These are phyloP conservation scores for Mionectes olivaceus DNA, from an alignment of 2,797 vertebrate genomes.

Conservation along the genomic window DNA sequence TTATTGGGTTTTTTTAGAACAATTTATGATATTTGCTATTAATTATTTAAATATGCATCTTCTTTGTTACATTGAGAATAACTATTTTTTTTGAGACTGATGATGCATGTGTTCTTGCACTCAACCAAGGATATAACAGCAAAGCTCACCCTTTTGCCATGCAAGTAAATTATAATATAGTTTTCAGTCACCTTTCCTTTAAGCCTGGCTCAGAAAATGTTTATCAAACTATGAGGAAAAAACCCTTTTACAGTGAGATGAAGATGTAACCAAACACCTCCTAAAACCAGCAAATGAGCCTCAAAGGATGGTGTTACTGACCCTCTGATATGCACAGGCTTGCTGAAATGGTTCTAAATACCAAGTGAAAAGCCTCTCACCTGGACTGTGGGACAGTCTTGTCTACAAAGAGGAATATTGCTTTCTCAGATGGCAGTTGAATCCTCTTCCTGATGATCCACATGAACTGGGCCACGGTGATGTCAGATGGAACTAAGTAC, in stretches of 20 bases:
- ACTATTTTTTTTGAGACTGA: background rate
- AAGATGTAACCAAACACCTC: background rate
- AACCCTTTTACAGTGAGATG: background rate
- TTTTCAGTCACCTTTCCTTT: background rate
- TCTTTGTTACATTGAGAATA: background rate
- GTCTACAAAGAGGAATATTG: slow-evolving; percentile 98
- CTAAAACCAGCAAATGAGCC: background rate
- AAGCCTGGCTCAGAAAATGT: background rate
- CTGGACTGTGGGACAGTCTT: slow-evolving; percentile 99
- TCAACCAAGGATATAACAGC: background rate
- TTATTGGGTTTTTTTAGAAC: background rate
- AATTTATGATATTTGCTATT: background rate
- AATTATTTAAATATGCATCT: background rate
- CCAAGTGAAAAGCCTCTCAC: slow-evolving; percentile 75
- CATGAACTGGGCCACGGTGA: slow-evolving; percentile 99
- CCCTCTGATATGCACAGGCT: background rate
- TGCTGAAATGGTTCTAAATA: background rate
- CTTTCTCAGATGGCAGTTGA: slow-evolving; percentile 98
- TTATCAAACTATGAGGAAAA: background rate
- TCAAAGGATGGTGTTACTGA: background rate
- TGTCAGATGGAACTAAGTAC: slow-evolving; percentile 98
- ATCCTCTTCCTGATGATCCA: slow-evolving; percentile 99
- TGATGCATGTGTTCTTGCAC: background rate
- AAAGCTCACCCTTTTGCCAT: background rate
- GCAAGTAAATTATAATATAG: background rate